Base-by-base conservation (phyloP, 2,113 vertebrate genomes). In the Syngnathoides biaculeatus region DNA sequence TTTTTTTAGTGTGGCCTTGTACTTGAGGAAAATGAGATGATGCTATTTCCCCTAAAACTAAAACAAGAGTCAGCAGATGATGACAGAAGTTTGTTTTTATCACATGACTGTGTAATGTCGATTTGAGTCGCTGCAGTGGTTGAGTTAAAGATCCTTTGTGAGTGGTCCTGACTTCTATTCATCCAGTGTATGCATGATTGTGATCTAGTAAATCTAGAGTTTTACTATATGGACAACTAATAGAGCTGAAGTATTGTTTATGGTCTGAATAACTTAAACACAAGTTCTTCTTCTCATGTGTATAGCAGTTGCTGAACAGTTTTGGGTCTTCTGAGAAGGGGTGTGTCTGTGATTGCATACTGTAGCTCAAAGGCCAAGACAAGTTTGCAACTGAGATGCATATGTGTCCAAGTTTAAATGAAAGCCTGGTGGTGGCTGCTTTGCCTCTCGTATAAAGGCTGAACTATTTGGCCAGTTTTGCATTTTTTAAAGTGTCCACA, bases 221-320 rank as follows among this genome's bases (percentile, higher is more conserved):
- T 39, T 60, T 30, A 61, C 2, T 19, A 39, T 26, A 42, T 45
- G 40, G 40, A 26, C 15, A 43, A 5, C 11, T 30, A 12, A 48
- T 10, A 64, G 22, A 40, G 40, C 4, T 60, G 58, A n/a, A 60
- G 58, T 39, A 60, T 60, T 10, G 58, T 15, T 60, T 20, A 60
- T 40, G 38, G 35, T 40, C 8, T 60, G 58, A 38, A 43, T 20
- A 30, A 27, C 42, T 45, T 5, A 64, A 64, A 43, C 43, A 43
- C 62, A 64, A 47, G 24, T 27, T 62, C 24, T 27, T 64, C 42
- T 47, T 47, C 61, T 64, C 43, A 24, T 47, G 61, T 64, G 39
- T 19, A 24, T 8, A 43, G 27, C 35, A 3, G 17, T 59, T 47
- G 24, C 30, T 40, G 38, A 61, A 40, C 12, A 22, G 43, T 9